phyloP scores from a whole-genome alignment of 1,140 invertebrate genomes.

The Piezodorus guildinii region DNA sequence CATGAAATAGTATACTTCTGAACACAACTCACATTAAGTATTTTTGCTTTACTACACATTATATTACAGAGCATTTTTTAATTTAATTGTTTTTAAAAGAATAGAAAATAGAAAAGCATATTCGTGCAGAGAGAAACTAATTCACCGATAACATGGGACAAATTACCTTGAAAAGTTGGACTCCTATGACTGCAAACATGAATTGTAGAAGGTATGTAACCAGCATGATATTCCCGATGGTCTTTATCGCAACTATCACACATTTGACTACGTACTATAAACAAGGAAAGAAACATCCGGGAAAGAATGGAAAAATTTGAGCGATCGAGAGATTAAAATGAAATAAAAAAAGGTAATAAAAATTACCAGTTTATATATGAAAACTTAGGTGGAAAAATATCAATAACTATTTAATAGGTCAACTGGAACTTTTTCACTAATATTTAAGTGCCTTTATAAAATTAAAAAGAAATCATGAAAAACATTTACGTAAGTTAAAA shows the following conservation, averaged over 20 bases:
- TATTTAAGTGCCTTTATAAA: too few species aligned
- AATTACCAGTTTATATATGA: too few species aligned
- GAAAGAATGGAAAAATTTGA: neutral
- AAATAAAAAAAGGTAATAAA: too few species aligned
- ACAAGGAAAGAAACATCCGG: constrained; percentile 28
- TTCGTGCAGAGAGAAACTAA: constrained; percentile 16
- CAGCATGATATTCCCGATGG: constrained; percentile 98
- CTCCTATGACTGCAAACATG: constrained; percentile 99
- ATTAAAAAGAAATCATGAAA: too few species aligned
- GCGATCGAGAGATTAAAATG: too few species aligned
- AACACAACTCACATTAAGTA: constrained; percentile 2
- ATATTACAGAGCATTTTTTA: neutral
- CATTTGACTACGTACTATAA: constrained; percentile 95
- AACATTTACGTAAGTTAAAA: too few species aligned
- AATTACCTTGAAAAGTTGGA: constrained; percentile 98
- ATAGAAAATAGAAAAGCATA: constrained; percentile 9
- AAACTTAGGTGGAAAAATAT: too few species aligned
- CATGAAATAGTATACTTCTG: neutral
- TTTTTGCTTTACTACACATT: neutral
- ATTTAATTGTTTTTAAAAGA: neutral
- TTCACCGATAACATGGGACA: constrained; percentile 11
- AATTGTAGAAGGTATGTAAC: constrained; percentile 98
- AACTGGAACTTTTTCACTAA: too few species aligned
- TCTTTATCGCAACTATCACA: constrained; percentile 98
- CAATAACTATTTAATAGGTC: too few species aligned